Evolutionary conservation across 2,797 vertebrate species (phyloP), one percentile per base, ranked within the genome.

Genomic region (Microhierax caerulescens): DNA sequence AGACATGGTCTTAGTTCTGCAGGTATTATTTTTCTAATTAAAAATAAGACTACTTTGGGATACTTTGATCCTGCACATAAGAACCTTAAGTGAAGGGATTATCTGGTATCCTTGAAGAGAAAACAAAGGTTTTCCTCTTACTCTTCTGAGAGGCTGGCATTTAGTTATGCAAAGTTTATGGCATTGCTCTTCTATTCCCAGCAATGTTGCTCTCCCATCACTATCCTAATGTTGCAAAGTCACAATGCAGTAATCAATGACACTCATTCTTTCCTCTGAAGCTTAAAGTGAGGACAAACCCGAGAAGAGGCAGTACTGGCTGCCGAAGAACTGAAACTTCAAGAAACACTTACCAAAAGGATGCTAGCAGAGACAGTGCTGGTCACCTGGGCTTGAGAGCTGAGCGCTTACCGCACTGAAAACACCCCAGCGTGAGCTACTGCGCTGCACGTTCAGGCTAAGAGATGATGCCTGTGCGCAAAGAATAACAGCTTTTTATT

Each of bases 161-260:
- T 93, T 88, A 48, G 56, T 67, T 94, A 89, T 45, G 67, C 91
- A 89, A 94, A 93, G 65, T 73, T 75, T 43, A 93, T 10, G 25
- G 45, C n/a, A 34, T 9, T 43, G 69, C 27, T 80, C 37, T 88
- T 83, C 74, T 53, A 80, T 63, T 72, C 76, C 41, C 47, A 61
- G 47, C 0, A 2, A 50, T 8, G 41, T 3, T 85, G 69, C 77
- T 69, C 65, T 90, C 73, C 50, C 67, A 72, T 72, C 57, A 5
- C 72, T 19, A 39, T 59, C 86, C 65, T 57, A 43, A 65, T 1
- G 27, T 17, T 56, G 57, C 79, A 65, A 90, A 91, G 65, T 47
- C 85, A 81, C 57, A 1, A 57, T 0, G 0, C 53, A 34, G 53
- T 36, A 54, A 81, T 56, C 65, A 76, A 48, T 41, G 73, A 92